Evolutionary conservation across 1,140 invertebrate genomes (phyloP).

Genomic region (Acromyrmex echinatior): DNA sequence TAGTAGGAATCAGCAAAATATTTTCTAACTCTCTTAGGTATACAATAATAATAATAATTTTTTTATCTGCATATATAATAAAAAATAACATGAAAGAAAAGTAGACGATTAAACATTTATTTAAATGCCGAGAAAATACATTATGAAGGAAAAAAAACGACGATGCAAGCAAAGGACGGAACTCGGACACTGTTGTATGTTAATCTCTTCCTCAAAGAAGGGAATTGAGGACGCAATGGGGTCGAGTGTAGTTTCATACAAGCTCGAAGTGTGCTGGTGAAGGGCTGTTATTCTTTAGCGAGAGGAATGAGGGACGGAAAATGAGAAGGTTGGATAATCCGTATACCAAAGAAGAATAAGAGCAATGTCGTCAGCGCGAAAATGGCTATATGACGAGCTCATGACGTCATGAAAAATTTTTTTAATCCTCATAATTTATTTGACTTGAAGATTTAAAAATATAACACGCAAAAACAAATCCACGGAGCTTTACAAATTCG

Average conservation of each 20-base stretch:
- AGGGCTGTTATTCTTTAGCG: slow-evolving; percentile 70
- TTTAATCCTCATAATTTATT: slow-evolving; percentile 13
- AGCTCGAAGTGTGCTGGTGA: slow-evolving; percentile 60
- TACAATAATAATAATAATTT: not conserved
- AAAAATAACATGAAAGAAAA: not conserved
- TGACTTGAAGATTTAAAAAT: not conserved
- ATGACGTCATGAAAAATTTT: slow-evolving; percentile 5
- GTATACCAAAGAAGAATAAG: slow-evolving; percentile 19
- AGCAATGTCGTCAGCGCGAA: slow-evolving; percentile 19
- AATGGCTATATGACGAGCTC: not conserved
- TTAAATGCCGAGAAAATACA: not conserved
- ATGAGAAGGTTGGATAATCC: slow-evolving; percentile 34
- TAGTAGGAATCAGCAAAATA: not conserved
- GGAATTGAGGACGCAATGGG: slow-evolving; percentile 61
- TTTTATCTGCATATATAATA: not conserved
- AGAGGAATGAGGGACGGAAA: slow-evolving; percentile 53
- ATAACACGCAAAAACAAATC: not conserved
- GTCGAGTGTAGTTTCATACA: slow-evolving; percentile 72
- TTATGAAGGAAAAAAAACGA: not conserved
- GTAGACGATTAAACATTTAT: slow-evolving; percentile 13
- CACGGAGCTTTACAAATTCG: no score
- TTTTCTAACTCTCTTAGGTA: no score
- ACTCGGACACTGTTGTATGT: slow-evolving; percentile 36
- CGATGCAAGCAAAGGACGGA: not conserved
- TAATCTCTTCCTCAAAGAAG: slow-evolving; percentile 69